These are phyloP conservation scores for Sturmia bella DNA, from an alignment of 2,888 invertebrate species.

Conservation along the genomic window DNA sequence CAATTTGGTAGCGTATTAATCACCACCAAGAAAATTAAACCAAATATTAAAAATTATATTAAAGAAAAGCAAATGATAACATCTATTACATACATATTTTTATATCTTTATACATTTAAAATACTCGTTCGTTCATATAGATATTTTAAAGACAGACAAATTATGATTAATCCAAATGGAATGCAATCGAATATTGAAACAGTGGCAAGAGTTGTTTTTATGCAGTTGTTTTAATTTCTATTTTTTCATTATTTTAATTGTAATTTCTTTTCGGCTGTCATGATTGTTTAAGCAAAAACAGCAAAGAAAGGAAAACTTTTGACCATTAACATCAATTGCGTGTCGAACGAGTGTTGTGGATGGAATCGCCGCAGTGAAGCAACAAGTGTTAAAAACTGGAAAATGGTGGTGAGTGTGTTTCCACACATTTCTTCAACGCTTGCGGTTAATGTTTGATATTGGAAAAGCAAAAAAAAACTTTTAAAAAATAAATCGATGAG, in stretches of 20 bases:
- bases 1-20: constrained; percentile 35
- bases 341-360: constrained; percentile 36
- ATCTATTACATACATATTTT: constrained; percentile 45
- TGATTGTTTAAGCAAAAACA: constrained; percentile 34
- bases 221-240: constrained; percentile 13
- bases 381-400: constrained; percentile 46
- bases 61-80: constrained; percentile 46
- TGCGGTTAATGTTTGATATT: constrained; percentile 15
- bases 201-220: constrained; percentile 30
- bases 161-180: constrained; percentile 39
- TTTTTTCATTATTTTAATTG: constrained; percentile 7
- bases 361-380: constrained; percentile 23
- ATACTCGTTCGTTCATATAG: no score
- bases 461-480: constrained; percentile 30
- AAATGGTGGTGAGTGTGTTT: constrained; percentile 31
- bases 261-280: constrained; percentile 28
- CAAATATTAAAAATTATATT: constrained; percentile 30
- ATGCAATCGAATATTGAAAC: constrained; percentile 45
- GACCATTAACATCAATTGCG: constrained; percentile 67
- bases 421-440: constrained; percentile 30
- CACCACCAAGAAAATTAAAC: constrained; percentile 45
- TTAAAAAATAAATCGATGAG: constrained; percentile 5
- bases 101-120: not conserved
- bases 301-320: constrained; percentile 48
- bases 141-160: constrained; percentile 8